Evolutionary conservation across 64 coral and sea anemone species (phyloP).

Genomic region (Actinia tenebrosa): DNA sequence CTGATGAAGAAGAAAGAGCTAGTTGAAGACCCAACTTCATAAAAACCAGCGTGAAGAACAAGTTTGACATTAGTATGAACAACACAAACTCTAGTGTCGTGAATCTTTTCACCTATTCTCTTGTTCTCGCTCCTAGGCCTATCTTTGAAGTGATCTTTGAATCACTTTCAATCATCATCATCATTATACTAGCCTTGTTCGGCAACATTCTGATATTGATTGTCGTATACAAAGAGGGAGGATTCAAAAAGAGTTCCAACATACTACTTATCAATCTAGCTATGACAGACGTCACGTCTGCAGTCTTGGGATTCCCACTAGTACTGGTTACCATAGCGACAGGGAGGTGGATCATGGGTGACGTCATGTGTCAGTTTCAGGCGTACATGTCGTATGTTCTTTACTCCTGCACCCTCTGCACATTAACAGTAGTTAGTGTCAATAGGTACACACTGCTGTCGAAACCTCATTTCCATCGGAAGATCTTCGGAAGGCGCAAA

Average conservation of each 20-base stretch:
- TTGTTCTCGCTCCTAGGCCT: background rate
- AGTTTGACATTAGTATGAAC: background rate
- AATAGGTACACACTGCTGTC: background rate
- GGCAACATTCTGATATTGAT: background rate
- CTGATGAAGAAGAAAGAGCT: no score
- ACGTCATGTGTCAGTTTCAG: background rate
- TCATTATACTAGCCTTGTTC: background rate
- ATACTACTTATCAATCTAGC: background rate
- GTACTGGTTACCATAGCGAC: background rate
- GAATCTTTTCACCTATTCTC: background rate
- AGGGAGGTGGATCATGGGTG: background rate
- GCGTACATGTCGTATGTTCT: background rate
- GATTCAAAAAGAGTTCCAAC: background rate
- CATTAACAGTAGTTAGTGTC: background rate
- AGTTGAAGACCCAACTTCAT: no score
- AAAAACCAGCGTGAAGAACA: background rate
- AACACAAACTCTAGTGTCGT: background rate
- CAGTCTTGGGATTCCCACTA: background rate
- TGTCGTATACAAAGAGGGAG: background rate
- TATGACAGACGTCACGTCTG: background rate
- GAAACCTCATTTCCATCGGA: background rate
- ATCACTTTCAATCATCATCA: background rate
- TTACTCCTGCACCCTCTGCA: background rate
- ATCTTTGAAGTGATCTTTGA: background rate
- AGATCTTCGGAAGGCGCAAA: background rate